Base-by-base conservation (phyloP, 2,113 vertebrate genomes). In the Fulmarus glacialis region DNA sequence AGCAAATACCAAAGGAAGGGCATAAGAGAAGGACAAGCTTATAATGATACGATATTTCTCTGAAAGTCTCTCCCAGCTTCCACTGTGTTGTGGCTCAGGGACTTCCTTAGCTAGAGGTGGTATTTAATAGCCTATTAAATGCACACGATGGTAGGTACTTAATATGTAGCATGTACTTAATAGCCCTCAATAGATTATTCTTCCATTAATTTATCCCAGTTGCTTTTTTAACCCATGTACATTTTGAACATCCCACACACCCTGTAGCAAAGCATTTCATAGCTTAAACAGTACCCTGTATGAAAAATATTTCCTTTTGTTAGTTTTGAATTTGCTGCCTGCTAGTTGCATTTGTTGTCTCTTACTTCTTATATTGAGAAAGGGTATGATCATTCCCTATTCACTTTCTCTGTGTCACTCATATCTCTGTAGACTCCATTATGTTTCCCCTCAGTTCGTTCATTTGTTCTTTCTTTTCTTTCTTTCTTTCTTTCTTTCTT, bases 121-220 rank as follows among this genome's bases (percentile, higher is more conserved):
- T 72, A 74, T 74, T 87, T 83, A 83, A 90, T 53, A 93, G 43
- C n/a, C 43, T 90, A 83, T 90, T 87, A 95, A 90, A 87, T 52
- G 48, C 53, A 58, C 29, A 68, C 29, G 47, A 2, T 36, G 14
- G 30, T 74, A 79, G 55, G 59, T 59, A 73, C 72, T 74, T 93
- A 68, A 63, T 58, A 93, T 0, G 6, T 79, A 79, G 82, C 59
- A 63, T 53, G 48, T 87, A 79, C 45, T 79, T 95, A 90, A 83
- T 36, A 83, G 48, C 66, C 27, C 43, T 79, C 71, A 87, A 23
- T 34, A 82, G 59, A 68, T 83, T 73, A 68, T 63, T 74, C 55
- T 87, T 82, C 43, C 55, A 63, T 79, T 90, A 73, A 73, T 79
- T 93, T 83, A 79, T 52, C 30, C 53, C 47, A 47, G 66, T 68